Base-by-base conservation (phyloP, 2,888 invertebrate genomes). In the Vanessa cardui region DNA sequence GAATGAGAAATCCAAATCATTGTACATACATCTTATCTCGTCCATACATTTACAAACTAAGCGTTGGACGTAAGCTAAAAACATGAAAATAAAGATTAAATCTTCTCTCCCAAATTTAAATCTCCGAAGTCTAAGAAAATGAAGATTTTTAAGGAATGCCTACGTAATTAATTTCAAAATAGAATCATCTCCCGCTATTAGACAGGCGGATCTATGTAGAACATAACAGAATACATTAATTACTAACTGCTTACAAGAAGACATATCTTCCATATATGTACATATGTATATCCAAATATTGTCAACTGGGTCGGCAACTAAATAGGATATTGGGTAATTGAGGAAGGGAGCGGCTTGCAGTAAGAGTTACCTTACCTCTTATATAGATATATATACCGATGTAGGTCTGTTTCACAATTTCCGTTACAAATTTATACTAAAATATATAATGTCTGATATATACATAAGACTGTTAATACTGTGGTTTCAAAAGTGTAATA, bases 291-390 rank as follows among this genome's bases (percentile, higher is more conserved):
- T 58, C 58, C 62, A 62, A 63, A 70, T 69, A 66, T 64, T 71
- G 66, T 49, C 60, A 67, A 83, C 76, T 83, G 79, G 83, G 84
- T 82, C 84, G 83, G 82, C 81, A 84, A 81, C 84, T 83, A 83
- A 80, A 80, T 78, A 87, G 87, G 85, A 89, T 86, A 89, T 89
- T 89, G 86, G 85, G 89, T 88, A 89, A 90, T 89, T 87, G 87
- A 88, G 87, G 88, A 89, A 87, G 88, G 88, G 89, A 89, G 86
- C 81, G 86, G 84, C 78, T 78, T 45, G 60, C 65, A 68, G 56
- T 39, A 56, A 56, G 56, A 33, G 62, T 56, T 72, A 71, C 72
- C 64, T 70, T 69, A 63, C 69, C 54, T 72, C 58, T 67, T 62
- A 69, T 47, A 64, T 21, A 18, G 50, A 50, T 39, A 18, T 18